These are phyloP conservation scores for Chironomus tentans DNA, from an alignment of 2,888 invertebrate species.

Conservation along the genomic window DNA sequence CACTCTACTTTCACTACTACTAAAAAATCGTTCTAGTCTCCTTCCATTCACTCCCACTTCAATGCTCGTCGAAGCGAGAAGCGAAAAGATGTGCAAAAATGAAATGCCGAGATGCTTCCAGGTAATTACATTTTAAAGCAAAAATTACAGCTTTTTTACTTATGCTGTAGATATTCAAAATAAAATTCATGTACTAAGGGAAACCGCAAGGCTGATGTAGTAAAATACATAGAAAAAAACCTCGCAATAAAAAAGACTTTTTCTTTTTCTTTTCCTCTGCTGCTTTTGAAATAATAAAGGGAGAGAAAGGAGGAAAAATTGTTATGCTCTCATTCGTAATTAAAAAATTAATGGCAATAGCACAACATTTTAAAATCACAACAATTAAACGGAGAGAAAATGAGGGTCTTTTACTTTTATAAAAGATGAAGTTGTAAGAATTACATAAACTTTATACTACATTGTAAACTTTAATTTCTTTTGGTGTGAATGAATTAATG, in stretches of 20 bases:
- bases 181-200: neutral
- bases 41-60: neutral
- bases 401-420: neutral
- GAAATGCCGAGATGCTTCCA: constrained; percentile 3
- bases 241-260: neutral
- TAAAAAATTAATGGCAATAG: neutral
- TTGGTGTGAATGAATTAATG: neutral
- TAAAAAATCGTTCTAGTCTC: neutral
- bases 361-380: neutral
- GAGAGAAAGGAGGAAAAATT: neutral
- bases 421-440: neutral
- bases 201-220: neutral
- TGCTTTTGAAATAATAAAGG: neutral
- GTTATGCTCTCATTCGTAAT: neutral
- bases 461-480: neutral
- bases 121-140: constrained; percentile 15
- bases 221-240: neutral
- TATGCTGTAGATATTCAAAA: no score
- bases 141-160: neutral
- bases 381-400: neutral
- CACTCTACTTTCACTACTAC: neutral
- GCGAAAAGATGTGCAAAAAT: constrained; percentile 1
- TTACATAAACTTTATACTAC: no score
- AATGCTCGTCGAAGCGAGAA: neutral
- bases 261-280: neutral